Percentiles rank a stretch among this genome's conserved stretches.
phyloP scores from a whole-genome alignment of 2,797 vertebrate species.

The Tenualosa thibaudeaui region DNA sequence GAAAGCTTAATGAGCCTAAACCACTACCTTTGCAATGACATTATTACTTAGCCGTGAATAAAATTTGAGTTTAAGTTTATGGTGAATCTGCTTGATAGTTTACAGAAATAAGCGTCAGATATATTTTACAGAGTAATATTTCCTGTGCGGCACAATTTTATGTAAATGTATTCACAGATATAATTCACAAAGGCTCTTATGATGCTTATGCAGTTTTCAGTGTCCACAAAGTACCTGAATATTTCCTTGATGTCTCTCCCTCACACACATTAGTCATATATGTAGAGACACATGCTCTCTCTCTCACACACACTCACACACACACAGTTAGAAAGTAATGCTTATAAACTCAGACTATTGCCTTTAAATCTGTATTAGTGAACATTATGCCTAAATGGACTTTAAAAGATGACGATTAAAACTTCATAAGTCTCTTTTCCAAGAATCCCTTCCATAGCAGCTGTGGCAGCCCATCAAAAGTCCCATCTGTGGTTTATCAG shows the following conservation, averaged over 20 bases:
- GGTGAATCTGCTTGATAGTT: slow-evolving; percentile 24
- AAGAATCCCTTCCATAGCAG: slow-evolving; percentile 28
- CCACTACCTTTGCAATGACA: background rate
- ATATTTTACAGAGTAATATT: background rate
- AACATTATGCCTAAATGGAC: background rate
- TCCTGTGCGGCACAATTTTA: background rate
- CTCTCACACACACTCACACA: background rate
- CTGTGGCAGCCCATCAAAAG: slow-evolving; percentile 24
- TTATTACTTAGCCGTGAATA: background rate
- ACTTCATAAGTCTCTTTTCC: slow-evolving; percentile 40
- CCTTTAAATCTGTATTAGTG: background rate
- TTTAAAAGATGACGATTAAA: slow-evolving; percentile 6
- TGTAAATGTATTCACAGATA: slow-evolving; percentile 9
- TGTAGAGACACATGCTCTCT: too few relatives aligned
- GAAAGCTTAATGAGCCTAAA: background rate
- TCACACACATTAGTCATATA: background rate
- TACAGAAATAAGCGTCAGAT: background rate
- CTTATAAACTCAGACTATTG: background rate
- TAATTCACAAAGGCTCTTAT: background rate
- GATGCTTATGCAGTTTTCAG: slow-evolving; percentile 4
- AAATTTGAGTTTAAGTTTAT: background rate
- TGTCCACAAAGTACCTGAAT: background rate
- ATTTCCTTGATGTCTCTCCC: background rate
- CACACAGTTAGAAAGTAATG: background rate
- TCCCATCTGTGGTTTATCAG: slow-evolving; percentile 27